Base-by-base conservation (phyloP, 1,140 invertebrate genomes). In the Calosoma granatense region DNA sequence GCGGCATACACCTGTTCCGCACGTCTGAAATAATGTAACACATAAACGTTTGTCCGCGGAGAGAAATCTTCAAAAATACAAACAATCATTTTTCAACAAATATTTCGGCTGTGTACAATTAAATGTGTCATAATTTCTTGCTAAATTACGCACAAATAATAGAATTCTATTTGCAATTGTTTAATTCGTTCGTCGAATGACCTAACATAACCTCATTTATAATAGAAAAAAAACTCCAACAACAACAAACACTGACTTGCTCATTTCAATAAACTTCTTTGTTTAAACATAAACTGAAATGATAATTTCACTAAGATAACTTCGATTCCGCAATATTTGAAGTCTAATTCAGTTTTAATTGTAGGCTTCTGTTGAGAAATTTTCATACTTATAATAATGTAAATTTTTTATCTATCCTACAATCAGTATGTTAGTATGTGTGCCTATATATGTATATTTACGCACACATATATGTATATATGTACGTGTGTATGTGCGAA, bases 401-500 rank as follows among this genome's bases (percentile, higher is more conserved):
- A 30, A 30, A 30, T n/a, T n/a, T n/a, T n/a, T n/a, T n/a, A n/a
- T n/a, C n/a, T n/a, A n/a, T n/a, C n/a, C n/a, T n/a, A n/a, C n/a
- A n/a, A n/a, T n/a, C n/a, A n/a, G n/a, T n/a, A n/a, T n/a, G n/a
- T n/a, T n/a, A n/a, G n/a, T n/a, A n/a, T n/a, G n/a, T n/a, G n/a
- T n/a, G n/a, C n/a, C n/a, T 36, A 36, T 36, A 36, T 36, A 36
- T 36, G n/a, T 36, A 36, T 36, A 36, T 36, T 9, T 36, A 36
- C n/a, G n/a, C n/a, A 36, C n/a, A 36, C n/a, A 36, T 36, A 36
- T 36, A 36, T 36, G n/a, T 36, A 36, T 36, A 36, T 36, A 36
- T 36, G n/a, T 36, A 36, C n/a, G n/a, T 36, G n/a, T 36, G n/a
- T 36, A 36, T 36, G n/a, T 36, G n/a, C n/a, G n/a, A 9, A 36